Evolutionary conservation across 2,888 invertebrate species (phyloP).

Genomic region (Drymonia ruficornis): DNA sequence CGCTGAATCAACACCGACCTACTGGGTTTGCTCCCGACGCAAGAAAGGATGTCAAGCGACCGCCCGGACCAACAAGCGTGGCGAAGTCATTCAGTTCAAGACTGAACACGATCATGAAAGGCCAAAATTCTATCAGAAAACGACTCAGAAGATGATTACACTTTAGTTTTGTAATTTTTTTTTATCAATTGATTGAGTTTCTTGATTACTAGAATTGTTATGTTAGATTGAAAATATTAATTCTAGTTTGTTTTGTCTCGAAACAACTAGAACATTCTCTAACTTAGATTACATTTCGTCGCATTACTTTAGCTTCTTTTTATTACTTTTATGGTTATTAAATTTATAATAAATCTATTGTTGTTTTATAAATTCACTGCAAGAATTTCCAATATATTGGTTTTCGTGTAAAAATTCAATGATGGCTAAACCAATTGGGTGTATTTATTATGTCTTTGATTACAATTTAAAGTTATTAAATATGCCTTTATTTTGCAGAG

Average conservation of each 20-base stretch:
- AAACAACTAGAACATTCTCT: no score
- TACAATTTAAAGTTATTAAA: not conserved
- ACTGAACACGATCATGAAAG: constrained; percentile 64
- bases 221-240: not conserved
- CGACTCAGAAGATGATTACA: constrained; percentile 55
- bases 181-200: constrained; percentile 8
- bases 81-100: constrained; percentile 55
- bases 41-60: constrained; percentile 54
- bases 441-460: no score
- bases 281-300: no score
- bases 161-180: constrained; percentile 29
- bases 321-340: no score
- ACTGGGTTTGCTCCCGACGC: constrained; percentile 61
- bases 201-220: not conserved
- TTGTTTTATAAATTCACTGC: no score
- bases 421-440: no score
- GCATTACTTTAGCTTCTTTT: no score
- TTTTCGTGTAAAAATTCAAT: no score
- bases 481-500: constrained; percentile 51
- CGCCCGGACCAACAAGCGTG: constrained; percentile 63
- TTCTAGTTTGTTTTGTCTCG: no score
- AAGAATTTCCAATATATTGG: no score
- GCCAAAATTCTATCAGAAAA: constrained; percentile 62
- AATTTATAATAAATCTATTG: no score
- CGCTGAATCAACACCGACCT: constrained; percentile 43